phyloP scores from a whole-genome alignment of 2,888 invertebrate genomes.

The Leptothorax acervorum region DNA sequence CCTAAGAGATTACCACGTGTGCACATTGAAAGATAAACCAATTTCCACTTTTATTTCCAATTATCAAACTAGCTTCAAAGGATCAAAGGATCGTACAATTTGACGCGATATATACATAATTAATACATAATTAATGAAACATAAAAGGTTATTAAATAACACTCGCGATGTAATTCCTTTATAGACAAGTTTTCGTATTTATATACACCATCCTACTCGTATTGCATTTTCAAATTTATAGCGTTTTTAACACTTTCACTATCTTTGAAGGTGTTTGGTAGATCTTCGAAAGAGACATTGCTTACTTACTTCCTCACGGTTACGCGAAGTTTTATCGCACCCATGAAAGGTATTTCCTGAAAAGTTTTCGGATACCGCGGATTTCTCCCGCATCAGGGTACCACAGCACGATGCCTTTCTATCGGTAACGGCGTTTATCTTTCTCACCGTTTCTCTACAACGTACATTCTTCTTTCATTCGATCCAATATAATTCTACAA shows the following conservation, averaged over 20 bases:
- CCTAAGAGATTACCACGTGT: background rate
- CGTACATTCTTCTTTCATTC: constrained; percentile 32
- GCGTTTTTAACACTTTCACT: constrained; percentile 28
- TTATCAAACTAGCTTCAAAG: background rate
- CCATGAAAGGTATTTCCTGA: constrained; percentile 36
- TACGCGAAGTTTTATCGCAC: constrained; percentile 42
- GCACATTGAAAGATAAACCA: background rate
- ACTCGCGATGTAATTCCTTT: background rate
- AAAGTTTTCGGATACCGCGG: constrained; percentile 49
- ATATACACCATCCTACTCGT: background rate
- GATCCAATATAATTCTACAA: constrained; percentile 26
- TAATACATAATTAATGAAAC: background rate
- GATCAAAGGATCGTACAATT: background rate
- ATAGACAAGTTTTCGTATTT: constrained; percentile 2
- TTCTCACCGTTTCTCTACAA: constrained; percentile 20
- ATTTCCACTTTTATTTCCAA: background rate
- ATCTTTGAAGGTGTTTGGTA: constrained; percentile 37
- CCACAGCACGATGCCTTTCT: constrained; percentile 32
- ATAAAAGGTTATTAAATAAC: background rate
- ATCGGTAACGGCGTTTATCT: constrained; percentile 48
- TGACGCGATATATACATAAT: background rate
- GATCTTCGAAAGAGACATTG: constrained; percentile 38
- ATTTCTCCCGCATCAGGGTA: constrained; percentile 47
- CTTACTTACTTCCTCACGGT: constrained; percentile 43
- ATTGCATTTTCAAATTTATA: constrained; percentile 9